These are phyloP conservation scores for Bhutanitis thaidina DNA, from an alignment of 2,888 invertebrate genomes.

Conservation along the genomic window DNA sequence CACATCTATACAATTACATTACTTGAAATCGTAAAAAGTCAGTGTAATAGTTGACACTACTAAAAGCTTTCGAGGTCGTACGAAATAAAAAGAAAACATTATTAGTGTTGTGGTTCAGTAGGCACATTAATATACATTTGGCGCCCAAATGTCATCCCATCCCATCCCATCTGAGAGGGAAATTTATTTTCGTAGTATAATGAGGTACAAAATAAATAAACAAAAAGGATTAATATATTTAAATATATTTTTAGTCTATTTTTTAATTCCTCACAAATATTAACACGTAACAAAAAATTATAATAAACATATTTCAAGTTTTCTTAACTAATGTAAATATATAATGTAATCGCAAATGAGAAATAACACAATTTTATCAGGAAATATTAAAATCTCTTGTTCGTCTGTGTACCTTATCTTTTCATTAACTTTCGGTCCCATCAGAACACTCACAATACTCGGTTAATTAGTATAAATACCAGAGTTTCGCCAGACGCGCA, in stretches of 20 bases:
- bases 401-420: conserved; percentile 50
- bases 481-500: conserved; percentile 73
- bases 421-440: conserved; percentile 54
- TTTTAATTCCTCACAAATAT: no score
- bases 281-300: no score
- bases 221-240: conserved; percentile 38
- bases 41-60: conserved; percentile 65
- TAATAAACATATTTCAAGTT: no score
- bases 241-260: conserved; percentile 16
- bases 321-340: no score
- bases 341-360: no score
- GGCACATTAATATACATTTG: conserved; percentile 76
- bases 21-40: conserved; percentile 56
- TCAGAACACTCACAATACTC: conserved; percentile 59
- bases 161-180: conserved; percentile 35
- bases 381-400: no score
- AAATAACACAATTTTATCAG: no score
- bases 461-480: conserved; percentile 75
- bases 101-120: conserved; percentile 62
- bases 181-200: conserved; percentile 62
- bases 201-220: conserved; percentile 66
- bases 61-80: conserved; percentile 63
- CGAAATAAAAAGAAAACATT: conserved; percentile 70
- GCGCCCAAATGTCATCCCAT: conserved; percentile 33
- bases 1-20: conserved; percentile 43